Evolutionary conservation across 2,113 vertebrate species (phyloP), one percentile per base, ranked within the genome.

Genomic region (Bos javanicus): DNA sequence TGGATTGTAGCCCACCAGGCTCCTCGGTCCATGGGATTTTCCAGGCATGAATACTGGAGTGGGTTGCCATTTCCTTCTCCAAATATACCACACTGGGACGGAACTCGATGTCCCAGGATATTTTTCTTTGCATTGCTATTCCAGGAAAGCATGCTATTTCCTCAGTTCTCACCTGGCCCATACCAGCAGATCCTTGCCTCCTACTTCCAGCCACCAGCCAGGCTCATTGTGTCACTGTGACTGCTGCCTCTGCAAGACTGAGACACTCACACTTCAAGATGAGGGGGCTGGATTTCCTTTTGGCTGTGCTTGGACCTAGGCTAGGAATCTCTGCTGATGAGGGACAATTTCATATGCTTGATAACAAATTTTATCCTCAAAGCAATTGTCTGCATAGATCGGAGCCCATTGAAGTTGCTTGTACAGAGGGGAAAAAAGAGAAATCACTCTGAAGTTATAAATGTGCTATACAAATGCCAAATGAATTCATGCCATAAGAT

Each of bases 141-240:
- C 94, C 95, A 96, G 86, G 36, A 98, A 95, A 94, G 67, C 30
- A 78, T 13, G 0, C 12, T 93, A 90, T 87, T 39, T 96, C 94
- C 5, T 11, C 87, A 92, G 64, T 10, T 52, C 50, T 62, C 78
- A 84, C 26, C 39, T 64, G 88, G 90, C 56, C 64, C 76, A 83
- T 3, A 39, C 10, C 60, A 95, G n/a, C 52, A 96, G 89, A 30
- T 36, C 48, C 91, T 88, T 91, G 60, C 97, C 52, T 87, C 85
- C 28, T 71, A 97, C 97, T 98, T 98, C 96, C 96, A 98, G 97
- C 98, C 98, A 98, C 94, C 93, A 97, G 93, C 98, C 97, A 43
- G 97, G 97, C 5, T 96, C 97, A 97, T 60, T 96, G 97, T 96
- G 96, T 95, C 98, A 62, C 93, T 54, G 93, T 43, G 71, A 48